These are phyloP conservation scores for Phoxinus phoxinus DNA, from an alignment of 2,113 vertebrate species.

Conservation along the genomic window DNA sequence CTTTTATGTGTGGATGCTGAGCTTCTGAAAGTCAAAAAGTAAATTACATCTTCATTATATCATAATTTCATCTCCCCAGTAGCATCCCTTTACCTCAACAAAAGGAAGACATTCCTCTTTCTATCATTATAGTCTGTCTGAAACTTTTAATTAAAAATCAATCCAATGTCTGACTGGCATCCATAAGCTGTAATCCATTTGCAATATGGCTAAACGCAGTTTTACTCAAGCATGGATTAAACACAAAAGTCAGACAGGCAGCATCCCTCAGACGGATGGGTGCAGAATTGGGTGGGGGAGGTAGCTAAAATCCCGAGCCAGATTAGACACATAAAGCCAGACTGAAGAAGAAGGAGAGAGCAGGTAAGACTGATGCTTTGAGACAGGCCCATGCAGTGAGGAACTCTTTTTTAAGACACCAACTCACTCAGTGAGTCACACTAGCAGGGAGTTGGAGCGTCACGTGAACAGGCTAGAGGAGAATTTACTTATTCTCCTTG, in stretches of 20 bases:
- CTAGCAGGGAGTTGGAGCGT: not conserved
- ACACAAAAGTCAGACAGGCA: constrained; percentile 8
- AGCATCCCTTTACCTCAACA: not conserved
- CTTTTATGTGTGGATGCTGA: not conserved
- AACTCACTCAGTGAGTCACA: not conserved
- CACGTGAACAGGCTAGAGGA: not conserved
- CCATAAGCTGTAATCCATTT: constrained; percentile 34
- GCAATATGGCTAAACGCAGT: constrained; percentile 32
- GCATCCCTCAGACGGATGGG: not conserved
- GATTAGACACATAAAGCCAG: constrained; percentile 29
- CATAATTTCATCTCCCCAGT: not conserved
- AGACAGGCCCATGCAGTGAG: constrained; percentile 23
- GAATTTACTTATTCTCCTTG: not conserved
- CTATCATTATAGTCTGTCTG: not conserved
- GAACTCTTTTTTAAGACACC: not conserved
- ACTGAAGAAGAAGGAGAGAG: not conserved
- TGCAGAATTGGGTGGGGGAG: not conserved
- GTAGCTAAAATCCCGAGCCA: constrained; percentile 13
- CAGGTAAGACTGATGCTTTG: constrained; percentile 3
- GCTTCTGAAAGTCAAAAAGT: not conserved
- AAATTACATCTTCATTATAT: not conserved
- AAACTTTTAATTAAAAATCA: constrained; percentile 38
- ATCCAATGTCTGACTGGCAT: constrained; percentile 30
- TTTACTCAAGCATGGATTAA: constrained; percentile 43
- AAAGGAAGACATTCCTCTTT: not conserved